Percentiles rank a stretch among this genome's conserved stretches.
Evolutionary conservation across 2,888 invertebrate genomes (phyloP).

Genomic region (Neoscelio sp.): DNA sequence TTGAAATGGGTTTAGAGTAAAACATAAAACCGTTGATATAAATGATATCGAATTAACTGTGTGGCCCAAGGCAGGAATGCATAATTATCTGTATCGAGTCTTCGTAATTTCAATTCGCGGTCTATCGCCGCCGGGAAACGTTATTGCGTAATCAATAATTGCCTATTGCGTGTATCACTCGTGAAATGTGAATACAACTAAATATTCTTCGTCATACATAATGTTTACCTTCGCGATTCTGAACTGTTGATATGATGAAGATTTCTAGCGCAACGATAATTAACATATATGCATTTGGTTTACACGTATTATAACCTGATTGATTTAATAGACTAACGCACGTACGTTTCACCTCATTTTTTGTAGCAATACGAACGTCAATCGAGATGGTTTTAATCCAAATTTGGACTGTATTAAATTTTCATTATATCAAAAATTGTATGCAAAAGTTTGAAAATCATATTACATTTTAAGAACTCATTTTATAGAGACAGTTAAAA

Average conservation of each 20-base stretch:
- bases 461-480: too few species aligned
- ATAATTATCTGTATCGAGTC: constrained; percentile 63
- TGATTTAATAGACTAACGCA: not conserved
- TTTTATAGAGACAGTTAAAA: too few species aligned
- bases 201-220: constrained; percentile 3
- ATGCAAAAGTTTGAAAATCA: too few species aligned
- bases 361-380: too few species aligned
- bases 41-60: constrained; percentile 67
- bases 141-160: constrained; percentile 60
- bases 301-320: too few species aligned
- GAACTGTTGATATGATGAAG: not conserved
- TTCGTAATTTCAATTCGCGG: constrained; percentile 61
- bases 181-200: constrained; percentile 34
- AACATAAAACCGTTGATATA: constrained; percentile 62
- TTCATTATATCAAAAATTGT: too few species aligned
- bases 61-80: constrained; percentile 56
- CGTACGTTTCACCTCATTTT: not conserved
- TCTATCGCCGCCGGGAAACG: constrained; percentile 47
- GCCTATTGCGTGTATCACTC: constrained; percentile 17
- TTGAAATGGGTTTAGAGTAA: constrained; percentile 53
- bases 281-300: too few species aligned
- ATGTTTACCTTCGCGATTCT: not conserved
- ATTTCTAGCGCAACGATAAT: not conserved
- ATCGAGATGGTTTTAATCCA: too few species aligned
- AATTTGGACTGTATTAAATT: too few species aligned